Evolutionary conservation across 2,888 invertebrate genomes (phyloP), one percentile per base, ranked within the genome.

Genomic region (Neoaliturus tenellus): DNA sequence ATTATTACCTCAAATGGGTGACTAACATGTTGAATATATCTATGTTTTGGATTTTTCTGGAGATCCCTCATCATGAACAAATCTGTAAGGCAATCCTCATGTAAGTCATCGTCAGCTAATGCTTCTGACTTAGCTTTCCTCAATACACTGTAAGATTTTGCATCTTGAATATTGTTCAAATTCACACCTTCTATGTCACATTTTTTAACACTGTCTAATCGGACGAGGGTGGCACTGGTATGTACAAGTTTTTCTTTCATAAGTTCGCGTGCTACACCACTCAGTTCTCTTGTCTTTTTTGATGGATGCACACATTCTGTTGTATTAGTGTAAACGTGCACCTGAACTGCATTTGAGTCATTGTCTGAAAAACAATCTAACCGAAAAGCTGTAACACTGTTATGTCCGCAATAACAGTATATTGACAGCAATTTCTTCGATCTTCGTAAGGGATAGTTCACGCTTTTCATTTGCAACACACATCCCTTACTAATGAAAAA

Each of bases 191-290:
- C 62, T 8, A 3, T 5, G 17, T 62, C 62, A 62, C 31, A 62
- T 28, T 28, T 62, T 1, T 62, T 62, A 17, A 62, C 62, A 28
- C 14, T 28, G 8, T 62, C 28, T 0, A 62, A 62, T 14, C 62
- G 28, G 10, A 78, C 35, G 12, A 78, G 8, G 17, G 51, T 28
- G 25, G 44, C 20, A 48, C 48, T 10, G 1, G 48, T 41, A 17
- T 44, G 8, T 4, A 78, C 12, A 14, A 78, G 51, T 33, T 78
- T n/a, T n/a, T 78, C 17, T 55, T 78, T 78, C 14, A 78, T 44
- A 1, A 48, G 2, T 14, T 78, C 41, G 17, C 44, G 10, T 31
- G 33, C 35, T 14, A 78, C 25, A 20, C 55, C 78, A 51, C 78
- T 44, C 17, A 78, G 12, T 51, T 55, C 44, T n/a, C 78, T 31